Conservation (phyloP, 1,140 invertebrate species). For the Bombus sibiricus region DNA sequence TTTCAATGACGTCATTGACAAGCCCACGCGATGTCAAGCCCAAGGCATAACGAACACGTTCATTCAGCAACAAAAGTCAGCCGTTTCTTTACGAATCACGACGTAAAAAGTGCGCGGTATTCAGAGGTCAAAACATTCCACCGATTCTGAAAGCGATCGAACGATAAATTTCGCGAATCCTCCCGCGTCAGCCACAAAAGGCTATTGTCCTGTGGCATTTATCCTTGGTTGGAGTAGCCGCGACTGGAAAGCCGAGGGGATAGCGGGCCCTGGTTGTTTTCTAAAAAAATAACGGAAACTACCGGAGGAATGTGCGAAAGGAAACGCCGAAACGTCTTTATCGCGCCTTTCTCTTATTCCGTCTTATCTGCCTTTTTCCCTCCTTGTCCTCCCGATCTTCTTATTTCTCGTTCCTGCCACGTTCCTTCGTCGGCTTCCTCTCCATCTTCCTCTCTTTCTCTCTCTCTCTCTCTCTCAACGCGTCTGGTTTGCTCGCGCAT, state of each 20-base stretch:
- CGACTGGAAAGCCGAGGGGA: constrained; percentile 35
- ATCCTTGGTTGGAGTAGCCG: background rate
- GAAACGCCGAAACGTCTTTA: constrained; percentile 60
- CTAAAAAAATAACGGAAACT: constrained; percentile 63
- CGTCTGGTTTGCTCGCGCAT: constrained; percentile 46
- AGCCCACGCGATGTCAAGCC: background rate
- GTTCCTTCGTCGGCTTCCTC: constrained; percentile 28
- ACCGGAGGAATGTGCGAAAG: constrained; percentile 35
- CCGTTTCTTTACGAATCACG: too few species aligned
- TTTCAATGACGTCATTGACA: background rate
- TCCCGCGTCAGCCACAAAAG: constrained; percentile 30
- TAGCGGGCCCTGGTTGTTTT: constrained; percentile 44
- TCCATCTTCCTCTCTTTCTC: constrained; percentile 31
- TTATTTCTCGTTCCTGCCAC: constrained; percentile 37
- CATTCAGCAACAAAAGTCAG: too few species aligned
- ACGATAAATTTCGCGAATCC: constrained; percentile 38
- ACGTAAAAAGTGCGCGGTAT: too few species aligned
- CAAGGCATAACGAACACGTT: too few species aligned
- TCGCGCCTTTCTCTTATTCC: constrained; percentile 12
- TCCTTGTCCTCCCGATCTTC: background rate
- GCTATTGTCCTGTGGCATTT: constrained; percentile 53
- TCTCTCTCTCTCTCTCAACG: constrained; percentile 4
- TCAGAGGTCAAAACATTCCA: too few species aligned
- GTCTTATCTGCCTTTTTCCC: background rate
- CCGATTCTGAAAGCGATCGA: background rate